Evolutionary conservation across 2,888 invertebrate species (phyloP).

Genomic region (Acronicta psi): DNA sequence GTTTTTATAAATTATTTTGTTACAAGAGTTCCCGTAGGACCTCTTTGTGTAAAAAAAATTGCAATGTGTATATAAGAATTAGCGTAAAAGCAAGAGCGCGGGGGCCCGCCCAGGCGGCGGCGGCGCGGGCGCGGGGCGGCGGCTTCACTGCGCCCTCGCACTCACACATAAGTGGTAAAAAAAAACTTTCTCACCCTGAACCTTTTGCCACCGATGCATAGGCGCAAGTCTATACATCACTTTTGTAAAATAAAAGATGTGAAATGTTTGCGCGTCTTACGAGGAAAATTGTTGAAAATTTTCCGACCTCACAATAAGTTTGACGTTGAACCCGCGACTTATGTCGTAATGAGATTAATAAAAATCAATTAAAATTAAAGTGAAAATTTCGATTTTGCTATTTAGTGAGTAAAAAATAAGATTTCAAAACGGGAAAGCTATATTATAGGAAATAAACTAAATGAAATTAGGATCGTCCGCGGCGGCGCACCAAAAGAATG

Average conservation of each 20-base stretch:
- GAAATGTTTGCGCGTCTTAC: slow-evolving; percentile 58
- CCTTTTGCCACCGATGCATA: slow-evolving; percentile 68
- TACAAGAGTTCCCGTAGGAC: slow-evolving; percentile 38
- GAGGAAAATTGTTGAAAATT: slow-evolving; percentile 84
- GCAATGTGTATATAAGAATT: slow-evolving; percentile 33
- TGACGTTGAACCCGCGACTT: slow-evolving; percentile 66
- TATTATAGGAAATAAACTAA: slow-evolving; percentile 38
- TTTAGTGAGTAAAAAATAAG: slow-evolving; percentile 36
- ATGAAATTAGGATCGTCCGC: slow-evolving; percentile 25
- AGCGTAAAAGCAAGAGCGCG: slow-evolving; percentile 38
- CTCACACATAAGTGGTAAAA: slow-evolving; percentile 65
- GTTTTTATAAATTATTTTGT: slow-evolving; percentile 66
- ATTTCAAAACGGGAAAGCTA: slow-evolving; percentile 23
- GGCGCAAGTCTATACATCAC: slow-evolving; percentile 78
- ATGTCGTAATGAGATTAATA: slow-evolving; percentile 41
- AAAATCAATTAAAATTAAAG: slow-evolving; percentile 47
- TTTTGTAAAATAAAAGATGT: slow-evolving; percentile 59
- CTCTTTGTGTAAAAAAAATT: slow-evolving; percentile 59
- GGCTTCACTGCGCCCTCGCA: slow-evolving; percentile 73
- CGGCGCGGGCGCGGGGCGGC: slow-evolving; percentile 72
- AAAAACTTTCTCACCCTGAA: slow-evolving; percentile 68
- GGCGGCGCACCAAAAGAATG: slow-evolving; percentile 9
- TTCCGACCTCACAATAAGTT: slow-evolving; percentile 74
- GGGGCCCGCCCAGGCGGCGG: slow-evolving; percentile 74
- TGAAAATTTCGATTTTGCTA: slow-evolving; percentile 31